Percentiles rank a stretch among this genome's conserved stretches.
phyloP scores from a whole-genome alignment of 2,797 vertebrate genomes.

The Leptodactylus fallax region DNA sequence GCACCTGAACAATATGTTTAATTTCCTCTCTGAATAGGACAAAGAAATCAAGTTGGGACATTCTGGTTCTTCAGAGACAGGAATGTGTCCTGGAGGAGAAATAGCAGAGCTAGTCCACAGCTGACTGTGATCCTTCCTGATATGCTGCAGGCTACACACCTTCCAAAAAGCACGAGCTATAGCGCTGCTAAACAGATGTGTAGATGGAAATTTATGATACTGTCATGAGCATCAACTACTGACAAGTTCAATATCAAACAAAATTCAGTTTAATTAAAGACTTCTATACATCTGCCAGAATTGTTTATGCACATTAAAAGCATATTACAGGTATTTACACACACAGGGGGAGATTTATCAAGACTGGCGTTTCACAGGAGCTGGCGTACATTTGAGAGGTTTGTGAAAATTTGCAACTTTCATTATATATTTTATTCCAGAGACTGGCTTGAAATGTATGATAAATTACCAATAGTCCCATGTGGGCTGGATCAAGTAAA shows the following conservation, averaged over 20 bases:
- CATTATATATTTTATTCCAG: no score
- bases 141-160: slow-evolving; percentile 36
- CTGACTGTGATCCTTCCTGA: slow-evolving; percentile 23
- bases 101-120: slow-evolving; percentile 30
- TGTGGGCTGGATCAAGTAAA: neutral
- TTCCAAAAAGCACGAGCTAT: neutral
- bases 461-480: no score
- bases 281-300: neutral
- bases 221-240: neutral
- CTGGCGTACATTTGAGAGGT: no score
- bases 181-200: slow-evolving; percentile 32
- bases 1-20: slow-evolving; percentile 18
- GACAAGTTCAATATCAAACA: neutral
- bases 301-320: neutral
- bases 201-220: neutral
- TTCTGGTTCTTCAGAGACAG: slow-evolving; percentile 14
- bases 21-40: slow-evolving; percentile 38
- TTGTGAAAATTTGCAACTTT: no score
- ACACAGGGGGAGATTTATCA: neutral
- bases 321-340: neutral
- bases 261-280: neutral
- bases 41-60: slow-evolving; percentile 29
- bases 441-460: no score
- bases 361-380: no score
- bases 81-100: slow-evolving; percentile 45